Conservation (phyloP, 2,113 vertebrate genomes). For the Lycaon pictus region DNA sequence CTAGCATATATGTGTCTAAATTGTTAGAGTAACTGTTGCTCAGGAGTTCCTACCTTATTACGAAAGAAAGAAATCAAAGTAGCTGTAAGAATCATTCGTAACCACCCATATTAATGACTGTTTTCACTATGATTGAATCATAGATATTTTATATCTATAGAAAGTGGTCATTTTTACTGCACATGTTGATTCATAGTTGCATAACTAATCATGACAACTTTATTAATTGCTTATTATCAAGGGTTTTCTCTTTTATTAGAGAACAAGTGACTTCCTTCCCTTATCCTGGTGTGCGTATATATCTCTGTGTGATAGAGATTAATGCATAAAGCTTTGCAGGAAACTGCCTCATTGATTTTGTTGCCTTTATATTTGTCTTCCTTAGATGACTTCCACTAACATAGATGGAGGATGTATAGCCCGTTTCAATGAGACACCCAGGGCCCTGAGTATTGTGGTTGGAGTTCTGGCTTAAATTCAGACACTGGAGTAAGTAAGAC, state of each 20-base stretch:
- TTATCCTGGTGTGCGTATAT: slow-evolving; percentile 83
- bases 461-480: slow-evolving; percentile 82
- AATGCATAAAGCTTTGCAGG: slow-evolving; percentile 89
- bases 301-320: slow-evolving; percentile 90
- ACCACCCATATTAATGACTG: background rate
- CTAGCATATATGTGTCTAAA: background rate
- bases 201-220: slow-evolving; percentile 90
- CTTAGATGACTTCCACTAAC: slow-evolving; percentile 91
- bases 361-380: slow-evolving; percentile 90
- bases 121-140: slow-evolving; percentile 73
- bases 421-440: slow-evolving; percentile 87
- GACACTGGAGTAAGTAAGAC: background rate
- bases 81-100: background rate
- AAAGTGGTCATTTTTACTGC: slow-evolving; percentile 84
- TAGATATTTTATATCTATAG: slow-evolving; percentile 70
- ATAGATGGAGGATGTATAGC: slow-evolving; percentile 85
- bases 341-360: slow-evolving; percentile 91
- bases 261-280: slow-evolving; percentile 90
- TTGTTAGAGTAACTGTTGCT: background rate
- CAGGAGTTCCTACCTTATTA: background rate
- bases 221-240: slow-evolving; percentile 90
- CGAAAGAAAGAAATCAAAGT: slow-evolving; percentile 44
- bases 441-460: slow-evolving; percentile 77
- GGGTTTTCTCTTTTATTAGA: slow-evolving; percentile 90
- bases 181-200: slow-evolving; percentile 87